Conservation (phyloP, 2,888 invertebrate genomes). For the Tinea trinotella region DNA sequence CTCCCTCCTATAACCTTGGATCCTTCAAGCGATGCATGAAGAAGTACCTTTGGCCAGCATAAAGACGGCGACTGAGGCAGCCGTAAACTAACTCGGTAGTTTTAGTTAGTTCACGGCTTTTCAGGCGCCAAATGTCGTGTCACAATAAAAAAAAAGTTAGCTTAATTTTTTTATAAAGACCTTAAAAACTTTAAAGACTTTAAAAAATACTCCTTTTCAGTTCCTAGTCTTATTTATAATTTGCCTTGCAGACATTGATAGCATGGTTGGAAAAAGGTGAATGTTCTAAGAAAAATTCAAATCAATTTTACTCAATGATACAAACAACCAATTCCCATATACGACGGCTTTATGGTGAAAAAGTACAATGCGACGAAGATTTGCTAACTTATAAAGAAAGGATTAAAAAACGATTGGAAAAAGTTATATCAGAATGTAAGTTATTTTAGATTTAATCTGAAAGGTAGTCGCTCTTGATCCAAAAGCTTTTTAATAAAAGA, state of each 20-base stretch:
- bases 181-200: too few relatives aligned
- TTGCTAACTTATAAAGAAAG: conserved; percentile 87
- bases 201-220: background rate
- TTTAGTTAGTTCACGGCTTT: too few relatives aligned
- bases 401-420: conserved; percentile 87
- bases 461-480: too few relatives aligned
- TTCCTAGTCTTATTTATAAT: background rate
- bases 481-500: too few relatives aligned
- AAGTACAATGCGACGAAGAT: conserved; percentile 90
- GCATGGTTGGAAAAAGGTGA: conserved; percentile 96
- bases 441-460: conserved; percentile 32
- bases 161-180: too few relatives aligned
- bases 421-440: conserved; percentile 93
- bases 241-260: conserved; percentile 76
- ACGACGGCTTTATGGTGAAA: conserved; percentile 86
- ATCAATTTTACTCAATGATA: conserved; percentile 95
- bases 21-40: too few relatives aligned
- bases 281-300: conserved; percentile 91
- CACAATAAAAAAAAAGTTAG: too few relatives aligned
- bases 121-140: too few relatives aligned
- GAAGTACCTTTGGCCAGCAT: too few relatives aligned
- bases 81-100: too few relatives aligned
- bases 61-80: too few relatives aligned
- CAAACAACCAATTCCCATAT: conserved; percentile 96
- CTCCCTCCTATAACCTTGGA: too few relatives aligned